Base-by-base conservation (phyloP, 2,797 vertebrate species). In the Picus viridis region DNA sequence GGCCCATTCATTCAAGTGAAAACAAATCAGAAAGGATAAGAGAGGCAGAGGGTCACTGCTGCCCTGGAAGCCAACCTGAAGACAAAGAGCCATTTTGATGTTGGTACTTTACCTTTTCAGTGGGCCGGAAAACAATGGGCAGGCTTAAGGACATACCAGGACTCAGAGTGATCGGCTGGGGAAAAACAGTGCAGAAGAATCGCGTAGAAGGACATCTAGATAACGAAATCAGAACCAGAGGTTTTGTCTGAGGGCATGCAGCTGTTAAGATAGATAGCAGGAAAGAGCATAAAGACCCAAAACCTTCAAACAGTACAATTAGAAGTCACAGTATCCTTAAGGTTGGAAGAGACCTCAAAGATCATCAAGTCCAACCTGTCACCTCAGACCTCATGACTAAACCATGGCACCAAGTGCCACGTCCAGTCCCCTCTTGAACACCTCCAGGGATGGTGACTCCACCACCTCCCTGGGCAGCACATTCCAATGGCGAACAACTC, bases 131-230 rank as follows among this genome's bases (percentile, higher is more conserved):
- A 89, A 98, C 86, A 61, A 99, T 43, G 22, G 98, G 98, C 43
- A 99, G 94, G 4, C 97, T 97, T 94, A 98, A 95, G 64, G 98
- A 98, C 59, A 98, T 98, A 36, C 99, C 99, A 12, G 99, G 98
- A 77, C 98, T 98, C 93, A 99, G 86, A 83, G 97, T 80, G 89
- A 99, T 98, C 4, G 95, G 96, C 90, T 98, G 97, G 2, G 98
- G 98, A 87, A 97, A 97, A 73, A 96, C 89, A 1, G 97, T 98
- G 91, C 94, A 98, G 97, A 99, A 99, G 97, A 98, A 98, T 64
- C 94, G 96, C 43, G 98, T 98, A 45, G 92, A 86, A 89, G 94
- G 86, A 77, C 86, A 81, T 19, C 89, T 88, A 17, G 63, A 41
- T 7, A 63, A 94, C 7, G 7, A 89, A 71, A 86, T 18, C 16